A percentile compares a stretch with the other conserved stretches of the same genome.
Evolutionary conservation across 2,797 vertebrate genomes (phyloP).

Genomic region (Monodelphis domestica): DNA sequence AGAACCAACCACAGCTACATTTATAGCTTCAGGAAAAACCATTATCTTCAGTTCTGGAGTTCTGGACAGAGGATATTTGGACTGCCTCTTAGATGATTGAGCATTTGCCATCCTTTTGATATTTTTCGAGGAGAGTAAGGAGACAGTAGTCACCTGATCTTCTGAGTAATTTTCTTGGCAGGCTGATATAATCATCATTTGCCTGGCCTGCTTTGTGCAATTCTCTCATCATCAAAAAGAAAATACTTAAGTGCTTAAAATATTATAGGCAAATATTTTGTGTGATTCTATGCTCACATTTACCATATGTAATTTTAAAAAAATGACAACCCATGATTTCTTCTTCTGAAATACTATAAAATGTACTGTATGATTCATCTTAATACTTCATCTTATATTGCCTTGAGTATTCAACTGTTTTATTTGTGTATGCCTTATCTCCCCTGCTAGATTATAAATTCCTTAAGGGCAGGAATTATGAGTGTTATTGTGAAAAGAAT

Average conservation of each 20-base stretch:
- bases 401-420: conserved; percentile 15
- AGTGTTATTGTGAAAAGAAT: background rate
- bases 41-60: conserved; percentile 19
- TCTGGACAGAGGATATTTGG: background rate
- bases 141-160: background rate
- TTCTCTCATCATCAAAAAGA: background rate
- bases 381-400: background rate
- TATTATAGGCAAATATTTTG: background rate
- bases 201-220: background rate
- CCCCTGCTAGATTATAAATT: conserved; percentile 17
- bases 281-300: background rate
- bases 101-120: background rate
- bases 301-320: background rate
- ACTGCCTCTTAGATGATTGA: background rate
- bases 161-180: background rate
- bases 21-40: conserved; percentile 46
- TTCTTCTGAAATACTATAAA: background rate
- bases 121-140: background rate
- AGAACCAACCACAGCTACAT: background rate
- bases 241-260: background rate
- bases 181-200: background rate
- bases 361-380: rapidly evolving
- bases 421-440: conserved; percentile 39
- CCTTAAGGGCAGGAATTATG: conserved; percentile 12
- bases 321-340: background rate